These are phyloP conservation scores for Sylvilagus floridanus DNA, from an alignment of 2,797 vertebrate species.

Conservation along the genomic window DNA sequence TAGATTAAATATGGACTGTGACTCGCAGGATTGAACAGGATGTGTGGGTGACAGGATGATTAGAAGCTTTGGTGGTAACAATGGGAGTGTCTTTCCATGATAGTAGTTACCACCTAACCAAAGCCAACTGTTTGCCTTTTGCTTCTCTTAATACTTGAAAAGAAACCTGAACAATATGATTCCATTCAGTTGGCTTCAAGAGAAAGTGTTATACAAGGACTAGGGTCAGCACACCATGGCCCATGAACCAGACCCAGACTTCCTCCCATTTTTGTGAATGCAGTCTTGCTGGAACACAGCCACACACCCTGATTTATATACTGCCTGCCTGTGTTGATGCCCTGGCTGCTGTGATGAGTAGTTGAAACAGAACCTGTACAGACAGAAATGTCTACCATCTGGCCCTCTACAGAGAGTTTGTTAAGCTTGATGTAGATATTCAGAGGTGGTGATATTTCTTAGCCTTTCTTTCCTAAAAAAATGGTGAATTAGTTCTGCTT, in stretches of 20 bases:
- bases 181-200: constrained; percentile 44
- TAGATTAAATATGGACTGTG: neutral
- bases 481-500: neutral
- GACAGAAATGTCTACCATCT: neutral
- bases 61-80: constrained; percentile 36
- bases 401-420: neutral
- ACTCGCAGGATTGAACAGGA: constrained; percentile 6
- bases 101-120: constrained; percentile 49
- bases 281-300: neutral
- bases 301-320: neutral
- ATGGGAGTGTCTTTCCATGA: constrained; percentile 22
- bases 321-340: neutral
- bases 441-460: constrained; percentile 37
- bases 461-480: constrained; percentile 38
- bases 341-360: neutral
- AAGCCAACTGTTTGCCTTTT: constrained; percentile 50
- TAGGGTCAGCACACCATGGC: too few relatives aligned
- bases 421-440: neutral
- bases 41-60: constrained; percentile 30
- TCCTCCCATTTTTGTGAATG: neutral
- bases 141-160: constrained; percentile 40
- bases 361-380: neutral
- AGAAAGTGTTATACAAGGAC: neutral
- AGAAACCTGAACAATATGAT: constrained; percentile 54
- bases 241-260: neutral